Percentiles rank a stretch among this genome's conserved stretches.
Conservation (phyloP, 1,140 invertebrate genomes). For the Trachymyrmex cornetzi region DNA sequence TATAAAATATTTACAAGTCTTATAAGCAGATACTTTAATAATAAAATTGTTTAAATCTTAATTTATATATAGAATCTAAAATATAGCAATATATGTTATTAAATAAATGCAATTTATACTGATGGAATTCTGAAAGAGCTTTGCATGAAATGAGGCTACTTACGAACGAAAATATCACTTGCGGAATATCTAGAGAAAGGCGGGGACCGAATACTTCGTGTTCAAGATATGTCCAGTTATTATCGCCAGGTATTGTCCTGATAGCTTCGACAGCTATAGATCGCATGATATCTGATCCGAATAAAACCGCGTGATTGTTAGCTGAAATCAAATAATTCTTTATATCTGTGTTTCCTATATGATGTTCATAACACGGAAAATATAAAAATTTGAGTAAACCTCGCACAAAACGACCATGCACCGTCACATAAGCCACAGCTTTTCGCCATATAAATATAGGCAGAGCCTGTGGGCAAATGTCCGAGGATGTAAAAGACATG, state of each 20-base stretch:
- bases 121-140: not conserved
- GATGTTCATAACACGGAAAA: not conserved
- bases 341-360: not conserved
- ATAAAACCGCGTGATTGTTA: constrained; percentile 76
- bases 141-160: constrained; percentile 35
- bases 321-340: constrained; percentile 68
- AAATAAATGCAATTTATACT: not conserved
- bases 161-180: constrained; percentile 80
- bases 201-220: constrained; percentile 67
- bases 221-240: constrained; percentile 38
- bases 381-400: constrained; percentile 71
- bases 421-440: constrained; percentile 79
- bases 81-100: no score
- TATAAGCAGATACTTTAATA: not conserved
- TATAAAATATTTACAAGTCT: not conserved
- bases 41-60: not conserved
- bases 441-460: constrained; percentile 75
- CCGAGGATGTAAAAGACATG: constrained; percentile 75
- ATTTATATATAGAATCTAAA: no score
- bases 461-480: constrained; percentile 78
- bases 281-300: constrained; percentile 82
- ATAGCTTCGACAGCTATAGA: constrained; percentile 78
- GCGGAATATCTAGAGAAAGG: constrained; percentile 79
- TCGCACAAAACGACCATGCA: constrained; percentile 78
- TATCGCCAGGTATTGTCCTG: constrained; percentile 4